A percentile compares a stretch with the other conserved stretches of the same genome.
These are phyloP conservation scores for Hydractinia echinata DNA, from an alignment of 30 jellyfish, hydroid and myxozoan genomes.

Conservation along the genomic window DNA sequence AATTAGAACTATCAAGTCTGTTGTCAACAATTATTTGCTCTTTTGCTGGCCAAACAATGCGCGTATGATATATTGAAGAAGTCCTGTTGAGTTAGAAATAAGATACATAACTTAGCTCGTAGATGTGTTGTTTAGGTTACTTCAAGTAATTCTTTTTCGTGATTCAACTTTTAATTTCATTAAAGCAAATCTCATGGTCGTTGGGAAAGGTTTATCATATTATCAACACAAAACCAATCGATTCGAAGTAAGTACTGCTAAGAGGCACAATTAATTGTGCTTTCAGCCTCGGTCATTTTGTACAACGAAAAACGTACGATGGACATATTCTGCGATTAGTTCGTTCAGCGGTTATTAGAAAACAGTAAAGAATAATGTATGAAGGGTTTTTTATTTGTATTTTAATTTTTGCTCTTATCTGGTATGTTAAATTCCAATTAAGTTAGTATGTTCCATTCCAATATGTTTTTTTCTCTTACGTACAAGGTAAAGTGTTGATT, in stretches of 20 bases:
- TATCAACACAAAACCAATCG: conserved; percentile 63
- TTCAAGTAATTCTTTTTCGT: too few species aligned
- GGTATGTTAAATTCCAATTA: background rate
- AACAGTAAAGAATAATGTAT: background rate
- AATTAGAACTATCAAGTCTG: too few species aligned
- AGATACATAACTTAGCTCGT: background rate
- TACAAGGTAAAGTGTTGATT: background rate
- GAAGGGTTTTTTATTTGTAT: background rate
- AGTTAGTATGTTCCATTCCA: too few species aligned
- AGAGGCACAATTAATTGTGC: background rate
- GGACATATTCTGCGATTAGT: too few species aligned
- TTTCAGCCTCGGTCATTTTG: too few species aligned
- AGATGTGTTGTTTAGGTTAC: background rate
- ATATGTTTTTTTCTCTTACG: too few species aligned
- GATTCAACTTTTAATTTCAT: background rate
- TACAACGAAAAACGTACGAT: too few species aligned
- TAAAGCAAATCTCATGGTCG: conserved; percentile 71
- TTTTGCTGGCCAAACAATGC: too few species aligned
- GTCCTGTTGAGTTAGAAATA: background rate
- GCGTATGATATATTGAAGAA: too few species aligned
- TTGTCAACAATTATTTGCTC: too few species aligned
- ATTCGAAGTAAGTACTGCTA: conserved; percentile 58
- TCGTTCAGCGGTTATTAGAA: too few species aligned
- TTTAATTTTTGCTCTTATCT: background rate
- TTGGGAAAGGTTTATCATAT: conserved; percentile 81